phyloP scores from a whole-genome alignment of 2,797 vertebrate species.

The Lates japonicus region DNA sequence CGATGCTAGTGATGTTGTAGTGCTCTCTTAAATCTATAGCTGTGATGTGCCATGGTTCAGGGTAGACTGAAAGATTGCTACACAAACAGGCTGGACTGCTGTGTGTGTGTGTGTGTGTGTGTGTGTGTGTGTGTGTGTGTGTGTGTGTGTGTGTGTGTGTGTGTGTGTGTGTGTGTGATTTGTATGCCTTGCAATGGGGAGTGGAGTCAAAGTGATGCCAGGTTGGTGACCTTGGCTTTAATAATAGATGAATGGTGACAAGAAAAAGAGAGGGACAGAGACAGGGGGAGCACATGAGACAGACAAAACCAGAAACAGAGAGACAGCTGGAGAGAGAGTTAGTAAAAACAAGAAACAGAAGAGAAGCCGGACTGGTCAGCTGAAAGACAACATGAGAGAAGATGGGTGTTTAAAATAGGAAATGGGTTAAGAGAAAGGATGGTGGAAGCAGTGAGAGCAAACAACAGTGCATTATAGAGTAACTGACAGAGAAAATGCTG shows the following conservation, averaged over 20 bases:
- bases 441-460: conserved; percentile 9
- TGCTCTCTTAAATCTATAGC: conserved; percentile 48
- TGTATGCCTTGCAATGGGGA: conserved; percentile 49
- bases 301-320: conserved; percentile 19
- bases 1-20: conserved; percentile 35
- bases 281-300: conserved; percentile 8
- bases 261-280: conserved; percentile 39
- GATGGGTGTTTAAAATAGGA: conserved; percentile 32
- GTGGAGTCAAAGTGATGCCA: conserved; percentile 61
- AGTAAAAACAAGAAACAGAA: conserved; percentile 14
- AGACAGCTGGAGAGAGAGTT: conserved; percentile 11
- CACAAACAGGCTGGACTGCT: background rate
- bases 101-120: conserved; percentile 3
- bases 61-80: conserved; percentile 31
- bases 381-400: conserved; percentile 37
- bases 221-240: conserved; percentile 75
- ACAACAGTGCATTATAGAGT: conserved; percentile 56
- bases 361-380: conserved; percentile 26
- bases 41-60: conserved; percentile 32
- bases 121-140: conserved; percentile 20
- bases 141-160: conserved; percentile 25
- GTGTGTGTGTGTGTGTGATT: conserved; percentile 12
- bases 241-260: conserved; percentile 76
- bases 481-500: conserved; percentile 48
- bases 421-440: conserved; percentile 12